Conservation (phyloP, 1,140 invertebrate genomes). For the Hestina assimilis region DNA sequence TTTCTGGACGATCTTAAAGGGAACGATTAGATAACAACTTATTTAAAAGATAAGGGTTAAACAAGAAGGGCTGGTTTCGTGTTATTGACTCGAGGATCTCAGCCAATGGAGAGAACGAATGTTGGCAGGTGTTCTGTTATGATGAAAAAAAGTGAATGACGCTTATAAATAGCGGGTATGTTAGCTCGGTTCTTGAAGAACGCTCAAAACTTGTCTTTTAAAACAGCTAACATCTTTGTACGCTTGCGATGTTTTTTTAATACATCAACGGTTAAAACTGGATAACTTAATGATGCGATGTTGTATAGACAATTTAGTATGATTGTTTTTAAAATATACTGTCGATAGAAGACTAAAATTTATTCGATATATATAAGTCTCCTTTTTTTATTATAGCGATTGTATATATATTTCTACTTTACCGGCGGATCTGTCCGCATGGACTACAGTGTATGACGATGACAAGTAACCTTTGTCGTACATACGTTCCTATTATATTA, state of each 20-base stretch:
- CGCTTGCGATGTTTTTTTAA: neutral
- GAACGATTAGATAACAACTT: constrained; percentile 32
- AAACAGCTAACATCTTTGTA: constrained; percentile 12
- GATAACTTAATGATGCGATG: too few species aligned
- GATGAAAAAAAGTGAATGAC: constrained; percentile 39
- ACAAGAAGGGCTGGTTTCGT: constrained; percentile 40
- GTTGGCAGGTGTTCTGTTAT: constrained; percentile 41
- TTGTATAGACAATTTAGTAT: too few species aligned
- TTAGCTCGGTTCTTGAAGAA: constrained; percentile 9
- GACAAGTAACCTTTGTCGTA: too few species aligned
- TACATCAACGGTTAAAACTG: too few species aligned
- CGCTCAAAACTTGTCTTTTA: constrained; percentile 26
- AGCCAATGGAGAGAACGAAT: constrained; percentile 38
- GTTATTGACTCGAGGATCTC: constrained; percentile 41
- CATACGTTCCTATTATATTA: too few species aligned
- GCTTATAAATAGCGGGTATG: constrained; percentile 54
- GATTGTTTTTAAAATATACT: too few species aligned
- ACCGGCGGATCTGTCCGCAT: too few species aligned
- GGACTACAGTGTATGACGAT: too few species aligned
- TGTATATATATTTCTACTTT: too few species aligned
- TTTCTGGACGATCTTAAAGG: constrained; percentile 16
- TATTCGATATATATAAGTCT: too few species aligned
- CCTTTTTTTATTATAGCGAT: too few species aligned
- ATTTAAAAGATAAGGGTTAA: constrained; percentile 36
- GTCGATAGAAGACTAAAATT: too few species aligned